Evolutionary conservation across 2,888 invertebrate genomes (phyloP).

Genomic region (Leptopilina drosophilae): DNA sequence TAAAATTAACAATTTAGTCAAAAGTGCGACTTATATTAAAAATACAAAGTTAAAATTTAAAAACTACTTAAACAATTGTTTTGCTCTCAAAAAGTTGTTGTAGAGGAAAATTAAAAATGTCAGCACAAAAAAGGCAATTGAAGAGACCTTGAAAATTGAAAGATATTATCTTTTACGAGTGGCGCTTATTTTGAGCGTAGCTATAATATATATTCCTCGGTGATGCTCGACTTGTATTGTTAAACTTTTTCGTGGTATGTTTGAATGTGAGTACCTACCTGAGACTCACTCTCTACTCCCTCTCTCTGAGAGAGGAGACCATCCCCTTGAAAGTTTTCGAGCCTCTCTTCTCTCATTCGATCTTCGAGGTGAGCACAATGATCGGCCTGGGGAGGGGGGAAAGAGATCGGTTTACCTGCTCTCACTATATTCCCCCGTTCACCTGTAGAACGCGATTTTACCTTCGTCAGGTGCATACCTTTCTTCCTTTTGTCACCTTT

Average conservation of each 20-base stretch:
- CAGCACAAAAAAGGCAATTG: background rate
- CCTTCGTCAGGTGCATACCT: constrained; percentile 40
- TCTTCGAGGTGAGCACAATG: constrained; percentile 27
- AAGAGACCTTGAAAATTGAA: background rate
- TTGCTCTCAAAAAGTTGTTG: too few relatives aligned
- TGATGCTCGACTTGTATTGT: background rate
- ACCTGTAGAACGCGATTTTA: constrained; percentile 45
- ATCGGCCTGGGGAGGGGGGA: background rate
- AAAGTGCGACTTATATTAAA: too few relatives aligned
- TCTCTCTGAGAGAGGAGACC: background rate
- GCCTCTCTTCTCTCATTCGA: constrained; percentile 43
- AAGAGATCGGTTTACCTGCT: constrained; percentile 45
- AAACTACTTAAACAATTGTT: too few relatives aligned
- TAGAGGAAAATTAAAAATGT: too few relatives aligned
- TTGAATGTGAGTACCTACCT: constrained; percentile 37
- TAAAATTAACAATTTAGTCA: too few relatives aligned
- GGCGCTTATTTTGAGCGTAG: background rate
- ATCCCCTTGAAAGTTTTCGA: constrained; percentile 40
- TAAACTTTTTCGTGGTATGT: constrained; percentile 13
- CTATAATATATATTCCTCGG: background rate
- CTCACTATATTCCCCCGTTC: constrained; percentile 33
- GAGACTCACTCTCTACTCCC: background rate
- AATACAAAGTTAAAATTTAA: too few relatives aligned
- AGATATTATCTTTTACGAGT: constrained; percentile 16
- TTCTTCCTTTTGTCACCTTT: constrained; percentile 20